These are phyloP conservation scores for Chloebia gouldiae DNA, from an alignment of 2,113 vertebrate genomes.

Conservation along the genomic window DNA sequence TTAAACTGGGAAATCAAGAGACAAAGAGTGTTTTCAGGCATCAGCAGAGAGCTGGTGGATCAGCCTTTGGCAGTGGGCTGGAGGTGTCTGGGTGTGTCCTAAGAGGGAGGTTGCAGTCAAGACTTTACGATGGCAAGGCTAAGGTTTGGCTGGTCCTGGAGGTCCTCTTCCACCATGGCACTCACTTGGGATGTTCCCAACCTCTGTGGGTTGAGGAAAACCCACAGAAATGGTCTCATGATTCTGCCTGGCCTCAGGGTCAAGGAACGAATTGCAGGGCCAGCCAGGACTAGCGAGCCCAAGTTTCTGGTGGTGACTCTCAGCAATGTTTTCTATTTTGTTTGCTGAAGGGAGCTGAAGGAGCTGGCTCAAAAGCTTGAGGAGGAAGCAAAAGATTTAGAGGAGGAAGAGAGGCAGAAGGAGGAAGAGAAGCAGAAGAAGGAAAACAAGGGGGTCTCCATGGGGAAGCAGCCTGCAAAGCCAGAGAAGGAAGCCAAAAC, in stretches of 20 bases:
- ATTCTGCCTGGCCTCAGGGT: background rate
- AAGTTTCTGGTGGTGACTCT: background rate
- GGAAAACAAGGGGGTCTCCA: background rate
- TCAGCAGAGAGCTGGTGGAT: background rate
- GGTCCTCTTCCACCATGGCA: background rate
- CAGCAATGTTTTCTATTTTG: background rate
- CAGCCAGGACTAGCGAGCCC: background rate
- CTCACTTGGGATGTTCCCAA: background rate
- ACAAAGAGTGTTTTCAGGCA: background rate
- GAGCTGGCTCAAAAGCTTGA: conserved; percentile 55
- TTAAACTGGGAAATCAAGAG: background rate
- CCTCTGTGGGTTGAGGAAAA: background rate
- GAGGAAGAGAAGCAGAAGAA: background rate
- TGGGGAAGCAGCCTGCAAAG: background rate
- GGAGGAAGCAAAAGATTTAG: conserved; percentile 65
- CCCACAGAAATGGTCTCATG: accelerated
- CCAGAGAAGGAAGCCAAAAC: background rate
- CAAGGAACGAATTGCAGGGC: background rate
- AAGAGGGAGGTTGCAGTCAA: background rate
- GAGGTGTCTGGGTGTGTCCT: background rate
- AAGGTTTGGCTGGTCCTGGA: background rate
- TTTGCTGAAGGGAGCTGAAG: conserved; percentile 71
- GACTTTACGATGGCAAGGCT: background rate
- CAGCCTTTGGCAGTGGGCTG: background rate
- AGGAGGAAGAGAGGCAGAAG: conserved; percentile 64